phyloP scores from a whole-genome alignment of 2,888 invertebrate genomes.

The Allolobophora icterica region DNA sequence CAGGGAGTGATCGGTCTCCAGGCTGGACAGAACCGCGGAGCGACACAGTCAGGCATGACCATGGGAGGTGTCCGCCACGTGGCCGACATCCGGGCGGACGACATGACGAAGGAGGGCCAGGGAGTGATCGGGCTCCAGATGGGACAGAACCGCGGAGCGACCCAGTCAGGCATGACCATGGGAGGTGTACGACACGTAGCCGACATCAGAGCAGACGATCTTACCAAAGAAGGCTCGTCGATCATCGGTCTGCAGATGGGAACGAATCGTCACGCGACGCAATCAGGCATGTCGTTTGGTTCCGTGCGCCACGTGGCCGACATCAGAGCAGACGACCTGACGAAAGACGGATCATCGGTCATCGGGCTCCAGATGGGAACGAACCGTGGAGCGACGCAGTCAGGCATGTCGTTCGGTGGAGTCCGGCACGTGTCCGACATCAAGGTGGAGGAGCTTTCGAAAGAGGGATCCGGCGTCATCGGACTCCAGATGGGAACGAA shows the following conservation, averaged over 20 bases:
- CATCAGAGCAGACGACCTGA: slow-evolving; percentile 57
- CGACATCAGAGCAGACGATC: slow-evolving; percentile 59
- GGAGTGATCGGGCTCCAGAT: slow-evolving; percentile 60
- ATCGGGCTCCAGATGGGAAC: slow-evolving; percentile 61
- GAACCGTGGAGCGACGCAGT: slow-evolving; percentile 60
- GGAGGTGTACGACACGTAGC: slow-evolving; percentile 60
- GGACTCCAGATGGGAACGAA: slow-evolving; percentile 56
- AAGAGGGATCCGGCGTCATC: slow-evolving; percentile 56
- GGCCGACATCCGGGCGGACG: slow-evolving; percentile 59
- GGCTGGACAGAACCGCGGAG: slow-evolving; percentile 61
- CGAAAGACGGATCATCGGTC: slow-evolving; percentile 53
- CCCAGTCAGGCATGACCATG: slow-evolving; percentile 59
- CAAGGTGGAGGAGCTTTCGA: slow-evolving; percentile 55
- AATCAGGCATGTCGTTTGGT: slow-evolving; percentile 59
- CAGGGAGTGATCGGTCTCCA: slow-evolving; percentile 56
- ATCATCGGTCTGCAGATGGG: slow-evolving; percentile 52
- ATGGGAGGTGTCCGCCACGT: slow-evolving; percentile 59
- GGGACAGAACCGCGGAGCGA: slow-evolving; percentile 60
- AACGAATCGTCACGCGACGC: slow-evolving; percentile 59
- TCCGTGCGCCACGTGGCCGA: slow-evolving; percentile 58
- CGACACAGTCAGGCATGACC: slow-evolving; percentile 61
- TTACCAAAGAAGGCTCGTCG: slow-evolving; percentile 50
- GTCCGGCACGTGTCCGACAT: slow-evolving; percentile 62
- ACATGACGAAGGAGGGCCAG: slow-evolving; percentile 53
- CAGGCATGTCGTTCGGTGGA: slow-evolving; percentile 58